Percentiles rank a stretch among this genome's conserved stretches.
phyloP scores from a whole-genome alignment of 2,888 invertebrate species.

The Parnassius orleans region DNA sequence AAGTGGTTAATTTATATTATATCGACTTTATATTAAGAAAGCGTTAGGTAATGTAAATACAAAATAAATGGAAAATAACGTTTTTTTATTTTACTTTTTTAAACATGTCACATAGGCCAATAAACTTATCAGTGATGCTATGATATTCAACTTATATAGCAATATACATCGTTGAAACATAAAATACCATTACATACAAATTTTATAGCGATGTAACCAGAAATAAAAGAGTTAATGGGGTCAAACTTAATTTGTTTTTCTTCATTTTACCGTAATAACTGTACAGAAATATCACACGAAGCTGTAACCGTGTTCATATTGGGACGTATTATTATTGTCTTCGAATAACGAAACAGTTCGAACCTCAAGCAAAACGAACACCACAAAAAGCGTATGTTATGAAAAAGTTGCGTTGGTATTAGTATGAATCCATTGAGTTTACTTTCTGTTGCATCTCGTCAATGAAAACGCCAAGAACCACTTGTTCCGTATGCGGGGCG shows the following conservation, averaged over 20 bases:
- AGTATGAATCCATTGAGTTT: slow-evolving; percentile 18
- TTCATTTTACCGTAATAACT: slow-evolving; percentile 19
- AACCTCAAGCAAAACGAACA: too few species aligned
- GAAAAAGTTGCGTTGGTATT: slow-evolving; percentile 10
- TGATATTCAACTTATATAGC: too few species aligned
- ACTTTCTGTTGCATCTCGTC: slow-evolving; percentile 55
- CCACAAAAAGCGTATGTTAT: neutral
- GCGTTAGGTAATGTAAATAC: too few species aligned
- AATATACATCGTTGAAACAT: neutral
- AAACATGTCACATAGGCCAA: too few species aligned
- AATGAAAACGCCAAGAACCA: slow-evolving; percentile 54
- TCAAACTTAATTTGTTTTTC: slow-evolving; percentile 12
- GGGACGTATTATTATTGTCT: too few species aligned
- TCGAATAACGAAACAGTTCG: too few species aligned
- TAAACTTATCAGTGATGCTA: too few species aligned
- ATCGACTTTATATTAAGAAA: too few species aligned
- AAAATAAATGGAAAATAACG: too few species aligned
- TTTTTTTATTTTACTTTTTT: too few species aligned
- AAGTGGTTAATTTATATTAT: too few species aligned
- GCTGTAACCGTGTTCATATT: neutral
- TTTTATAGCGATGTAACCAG: neutral
- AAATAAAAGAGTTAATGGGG: slow-evolving; percentile 6
- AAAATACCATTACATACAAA: neutral
- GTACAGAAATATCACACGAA: slow-evolving; percentile 13
- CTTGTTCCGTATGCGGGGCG: slow-evolving; percentile 73